Evolutionary conservation across 2,888 invertebrate species (phyloP), one percentile per base, ranked within the genome.

Genomic region (Hydrotaea cyrtoneurina): DNA sequence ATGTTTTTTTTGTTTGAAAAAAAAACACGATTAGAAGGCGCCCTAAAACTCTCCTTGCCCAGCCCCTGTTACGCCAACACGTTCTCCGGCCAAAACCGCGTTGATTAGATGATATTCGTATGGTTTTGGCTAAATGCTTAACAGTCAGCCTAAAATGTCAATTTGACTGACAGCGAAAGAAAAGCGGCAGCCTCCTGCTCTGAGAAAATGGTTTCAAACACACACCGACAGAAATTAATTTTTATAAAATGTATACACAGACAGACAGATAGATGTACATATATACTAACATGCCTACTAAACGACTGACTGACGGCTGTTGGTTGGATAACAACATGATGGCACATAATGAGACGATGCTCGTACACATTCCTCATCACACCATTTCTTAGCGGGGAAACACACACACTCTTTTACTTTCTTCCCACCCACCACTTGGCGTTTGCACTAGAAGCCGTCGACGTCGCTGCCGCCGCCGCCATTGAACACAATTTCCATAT

Each of bases 71-170:
- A 23, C 19, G 2, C 8, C 19, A 55, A 55, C 55, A 55, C n/a
- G 3, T 8, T 19, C 55, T 23, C 55, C 4, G 17, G 55, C n/a
- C 31, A 73, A 74, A 80, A 64, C 62, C 72, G 80, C 79, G 86
- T 78, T 85, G 85, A 86, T 85, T 79, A 83, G 82, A 79, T 83
- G 86, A 86, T 76, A 78, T 71, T 64, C 36, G 62, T 43, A 80
- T 78, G 78, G 62, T 75, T 64, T 64, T 75, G 69, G 59, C 77
- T 75, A 83, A 83, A 75, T 80, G 78, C 59, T 11, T 69, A 26
- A 11, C 59, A 36, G 43, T 59, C 72, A 31, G 26, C 43, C 57
- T 59, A 53, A 80, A 80, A 74, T 78, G 80, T 83, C 78, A 80
- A 71, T 64, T 69, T 78, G 74, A 78, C 75, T 83, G 80, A 80